Percentiles rank a stretch among this genome's conserved stretches.
phyloP scores from a whole-genome alignment of 2,113 vertebrate species.

The Pangasianodon gigas region DNA sequence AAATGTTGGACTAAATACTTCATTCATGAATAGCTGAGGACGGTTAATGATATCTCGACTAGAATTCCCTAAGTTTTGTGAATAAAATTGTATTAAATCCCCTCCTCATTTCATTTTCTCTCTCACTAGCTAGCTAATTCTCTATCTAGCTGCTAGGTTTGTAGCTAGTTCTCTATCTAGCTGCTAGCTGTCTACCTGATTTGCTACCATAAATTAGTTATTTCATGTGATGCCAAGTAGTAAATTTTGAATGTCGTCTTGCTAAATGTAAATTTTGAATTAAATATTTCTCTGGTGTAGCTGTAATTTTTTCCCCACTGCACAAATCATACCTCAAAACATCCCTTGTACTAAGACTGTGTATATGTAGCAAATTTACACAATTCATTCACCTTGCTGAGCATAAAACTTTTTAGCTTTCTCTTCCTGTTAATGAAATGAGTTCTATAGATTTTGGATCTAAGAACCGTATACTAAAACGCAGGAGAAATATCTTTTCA shows the following conservation, averaged over 20 bases:
- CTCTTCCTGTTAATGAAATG: background rate
- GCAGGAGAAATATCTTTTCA: background rate
- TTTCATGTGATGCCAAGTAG: background rate
- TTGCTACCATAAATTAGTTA: background rate
- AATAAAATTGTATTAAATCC: background rate
- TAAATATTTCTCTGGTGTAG: background rate
- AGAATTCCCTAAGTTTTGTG: background rate
- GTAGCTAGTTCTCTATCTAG: background rate
- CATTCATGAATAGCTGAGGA: background rate
- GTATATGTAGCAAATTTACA: background rate
- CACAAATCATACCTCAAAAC: background rate
- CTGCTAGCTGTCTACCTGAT: background rate
- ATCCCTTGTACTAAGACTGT: background rate
- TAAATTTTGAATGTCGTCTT: background rate
- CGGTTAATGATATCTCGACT: background rate
- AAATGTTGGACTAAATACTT: background rate
- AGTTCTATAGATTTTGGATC: background rate
- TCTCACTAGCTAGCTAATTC: background rate
- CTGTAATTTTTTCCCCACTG: background rate
- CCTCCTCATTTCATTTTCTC: background rate
- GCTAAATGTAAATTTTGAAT: background rate
- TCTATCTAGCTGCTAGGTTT: background rate
- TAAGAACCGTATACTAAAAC: background rate
- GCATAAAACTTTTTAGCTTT: background rate
- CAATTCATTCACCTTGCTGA: background rate